phyloP scores from a whole-genome alignment of 2,797 vertebrate genomes.

The Erithacus rubecula region DNA sequence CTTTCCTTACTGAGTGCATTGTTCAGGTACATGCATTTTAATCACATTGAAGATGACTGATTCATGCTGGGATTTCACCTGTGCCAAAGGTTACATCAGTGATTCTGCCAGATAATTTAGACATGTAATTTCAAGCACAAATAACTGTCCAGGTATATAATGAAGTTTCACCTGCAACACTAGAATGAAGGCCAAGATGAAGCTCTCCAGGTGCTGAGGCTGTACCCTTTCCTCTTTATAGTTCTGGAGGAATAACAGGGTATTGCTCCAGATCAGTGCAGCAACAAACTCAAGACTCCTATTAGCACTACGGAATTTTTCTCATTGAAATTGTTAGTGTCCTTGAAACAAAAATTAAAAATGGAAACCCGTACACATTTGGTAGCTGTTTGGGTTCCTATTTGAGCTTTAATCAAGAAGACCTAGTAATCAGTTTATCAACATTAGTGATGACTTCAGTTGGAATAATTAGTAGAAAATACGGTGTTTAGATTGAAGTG shows the following conservation, averaged over 20 bases:
- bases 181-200: neutral
- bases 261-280: neutral
- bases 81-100: neutral
- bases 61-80: neutral
- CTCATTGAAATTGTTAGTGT: neutral
- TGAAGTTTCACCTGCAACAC: slow-evolving; percentile 2
- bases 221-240: slow-evolving; percentile 40
- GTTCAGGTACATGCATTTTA: neutral
- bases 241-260: neutral
- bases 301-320: slow-evolving; percentile 2
- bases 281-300: slow-evolving; percentile 31
- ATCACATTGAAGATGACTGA: neutral
- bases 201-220: neutral
- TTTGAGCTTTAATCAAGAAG: slow-evolving; percentile 70
- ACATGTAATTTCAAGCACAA: neutral
- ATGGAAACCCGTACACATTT: slow-evolving; percentile 55
- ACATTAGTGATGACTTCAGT: slow-evolving; percentile 49
- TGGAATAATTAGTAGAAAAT: slow-evolving; percentile 62
- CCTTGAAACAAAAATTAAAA: slow-evolving; percentile 59
- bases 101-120: slow-evolving; percentile 2
- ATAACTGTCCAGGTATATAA: neutral
- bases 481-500: neutral
- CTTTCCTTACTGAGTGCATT: neutral
- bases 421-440: slow-evolving; percentile 62
- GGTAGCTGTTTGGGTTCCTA: slow-evolving; percentile 67